These are phyloP conservation scores for Berghia stephanieae DNA, from an alignment of 1,140 invertebrate species.

Conservation along the genomic window DNA sequence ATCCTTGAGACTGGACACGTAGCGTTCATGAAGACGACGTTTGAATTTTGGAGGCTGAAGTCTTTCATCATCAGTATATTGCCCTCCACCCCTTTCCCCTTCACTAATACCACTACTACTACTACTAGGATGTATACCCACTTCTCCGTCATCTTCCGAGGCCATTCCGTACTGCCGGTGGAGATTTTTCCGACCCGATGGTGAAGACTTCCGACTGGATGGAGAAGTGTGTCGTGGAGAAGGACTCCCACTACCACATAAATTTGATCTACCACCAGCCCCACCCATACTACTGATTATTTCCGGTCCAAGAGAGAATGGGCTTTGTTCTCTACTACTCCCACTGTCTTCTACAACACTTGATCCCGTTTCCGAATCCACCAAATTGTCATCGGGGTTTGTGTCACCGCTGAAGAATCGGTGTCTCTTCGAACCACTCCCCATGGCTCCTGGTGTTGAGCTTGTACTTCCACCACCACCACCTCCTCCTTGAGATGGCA, in stretches of 20 bases:
- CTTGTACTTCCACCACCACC: background rate
- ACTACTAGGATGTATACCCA: background rate
- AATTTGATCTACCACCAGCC: background rate
- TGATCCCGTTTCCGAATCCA: conserved; percentile 41
- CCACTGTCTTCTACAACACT: conserved; percentile 43
- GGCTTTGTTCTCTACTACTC: conserved; percentile 46
- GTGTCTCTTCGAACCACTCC: background rate
- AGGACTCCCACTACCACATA: background rate
- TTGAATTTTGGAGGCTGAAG: conserved; percentile 43
- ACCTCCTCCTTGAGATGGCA: background rate
- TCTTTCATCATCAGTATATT: background rate
- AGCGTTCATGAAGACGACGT: conserved; percentile 43
- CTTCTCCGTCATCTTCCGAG: conserved; percentile 21
- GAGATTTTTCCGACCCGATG: conserved; percentile 19
- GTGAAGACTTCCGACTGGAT: background rate
- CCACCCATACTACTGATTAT: no score
- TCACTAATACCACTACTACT: background rate
- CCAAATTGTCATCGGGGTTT: conserved; percentile 26
- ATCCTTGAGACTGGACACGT: conserved; percentile 38
- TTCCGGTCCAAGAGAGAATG: conserved; percentile 34
- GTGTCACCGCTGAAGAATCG: conserved; percentile 31
- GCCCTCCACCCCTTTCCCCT: background rate
- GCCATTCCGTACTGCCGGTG: conserved; percentile 17
- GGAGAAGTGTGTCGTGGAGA: conserved; percentile 23
- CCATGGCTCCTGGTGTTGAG: background rate